These are phyloP conservation scores for Actinopyga echinites DNA, from an alignment of 53 echinoderm and acorn worm species.

Conservation along the genomic window DNA sequence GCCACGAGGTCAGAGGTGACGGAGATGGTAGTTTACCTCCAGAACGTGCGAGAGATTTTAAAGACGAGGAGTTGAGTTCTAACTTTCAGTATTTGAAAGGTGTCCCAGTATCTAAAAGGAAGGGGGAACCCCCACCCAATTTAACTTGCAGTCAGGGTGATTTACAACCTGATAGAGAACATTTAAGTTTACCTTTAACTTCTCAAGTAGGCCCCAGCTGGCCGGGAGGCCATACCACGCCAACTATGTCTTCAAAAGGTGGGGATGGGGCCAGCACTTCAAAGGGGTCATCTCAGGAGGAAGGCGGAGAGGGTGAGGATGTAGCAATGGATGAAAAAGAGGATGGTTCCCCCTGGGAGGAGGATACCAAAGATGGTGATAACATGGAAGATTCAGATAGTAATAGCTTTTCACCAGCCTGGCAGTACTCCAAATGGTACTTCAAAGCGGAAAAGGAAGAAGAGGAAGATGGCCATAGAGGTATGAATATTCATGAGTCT, in stretches of 20 bases:
- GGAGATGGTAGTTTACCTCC: not conserved
- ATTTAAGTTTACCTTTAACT: conserved; percentile 24
- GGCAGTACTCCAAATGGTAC: conserved; percentile 58
- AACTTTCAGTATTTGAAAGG: conserved; percentile 13
- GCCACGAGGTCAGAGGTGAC: not conserved
- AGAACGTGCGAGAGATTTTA: not conserved
- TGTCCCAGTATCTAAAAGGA: not conserved
- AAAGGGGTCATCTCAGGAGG: no score
- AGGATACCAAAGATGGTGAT: conserved; percentile 10
- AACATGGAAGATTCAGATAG: not conserved
- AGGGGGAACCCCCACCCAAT: conserved; percentile 26
- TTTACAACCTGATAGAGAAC: conserved; percentile 20
- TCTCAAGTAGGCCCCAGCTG: conserved; percentile 17
- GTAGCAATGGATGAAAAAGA: not conserved
- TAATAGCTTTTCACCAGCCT: conserved; percentile 19
- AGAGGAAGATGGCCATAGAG: conserved; percentile 68
- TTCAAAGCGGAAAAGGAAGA: conserved; percentile 66
- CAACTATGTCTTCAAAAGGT: no score
- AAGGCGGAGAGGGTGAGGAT: no score
- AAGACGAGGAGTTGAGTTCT: not conserved
- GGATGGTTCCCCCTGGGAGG: conserved; percentile 34
- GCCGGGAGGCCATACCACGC: not conserved
- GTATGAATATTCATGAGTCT: conserved; percentile 39
- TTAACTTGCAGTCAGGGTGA: conserved; percentile 2
- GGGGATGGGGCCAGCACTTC: no score